Evolutionary conservation across 1,140 invertebrate species (phyloP).

Genomic region (Euura saliciscinereae): DNA sequence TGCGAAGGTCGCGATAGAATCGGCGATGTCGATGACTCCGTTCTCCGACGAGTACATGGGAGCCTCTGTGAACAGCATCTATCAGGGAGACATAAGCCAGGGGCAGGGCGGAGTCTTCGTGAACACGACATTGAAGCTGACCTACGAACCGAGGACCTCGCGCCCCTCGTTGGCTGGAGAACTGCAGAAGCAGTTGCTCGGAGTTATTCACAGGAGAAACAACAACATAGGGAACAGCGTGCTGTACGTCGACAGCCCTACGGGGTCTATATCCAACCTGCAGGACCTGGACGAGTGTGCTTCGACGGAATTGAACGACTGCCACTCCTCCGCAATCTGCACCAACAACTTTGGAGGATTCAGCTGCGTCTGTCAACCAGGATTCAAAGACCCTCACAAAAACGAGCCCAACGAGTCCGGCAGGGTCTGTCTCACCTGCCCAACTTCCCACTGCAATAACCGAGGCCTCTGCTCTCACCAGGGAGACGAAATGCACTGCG

Average conservation of each 20-base stretch:
- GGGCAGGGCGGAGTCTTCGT: conserved; percentile 78
- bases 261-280: conserved; percentile 75
- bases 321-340: conserved; percentile 83
- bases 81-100: conserved; percentile 69
- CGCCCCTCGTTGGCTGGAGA: conserved; percentile 72
- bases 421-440: conserved; percentile 77
- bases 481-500: conserved; percentile 77
- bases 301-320: conserved; percentile 87
- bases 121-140: conserved; percentile 79
- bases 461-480: conserved; percentile 80
- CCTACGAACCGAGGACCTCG: conserved; percentile 65
- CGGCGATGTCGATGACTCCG: conserved; percentile 88
- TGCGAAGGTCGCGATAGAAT: conserved; percentile 83
- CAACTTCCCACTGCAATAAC: conserved; percentile 80
- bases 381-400: conserved; percentile 76
- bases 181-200: conserved; percentile 82
- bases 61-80: conserved; percentile 81
- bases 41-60: conserved; percentile 86
- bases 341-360: conserved; percentile 91
- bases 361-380: conserved; percentile 80
- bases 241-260: conserved; percentile 79
- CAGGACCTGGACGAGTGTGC: conserved; percentile 90
- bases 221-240: conserved; percentile 88
- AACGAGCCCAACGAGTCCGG: conserved; percentile 70
- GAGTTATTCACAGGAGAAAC: conserved; percentile 78